Evolutionary conservation across 2,797 vertebrate genomes (phyloP), one percentile per base, ranked within the genome.

Genomic region (Enteromius anoplus): DNA sequence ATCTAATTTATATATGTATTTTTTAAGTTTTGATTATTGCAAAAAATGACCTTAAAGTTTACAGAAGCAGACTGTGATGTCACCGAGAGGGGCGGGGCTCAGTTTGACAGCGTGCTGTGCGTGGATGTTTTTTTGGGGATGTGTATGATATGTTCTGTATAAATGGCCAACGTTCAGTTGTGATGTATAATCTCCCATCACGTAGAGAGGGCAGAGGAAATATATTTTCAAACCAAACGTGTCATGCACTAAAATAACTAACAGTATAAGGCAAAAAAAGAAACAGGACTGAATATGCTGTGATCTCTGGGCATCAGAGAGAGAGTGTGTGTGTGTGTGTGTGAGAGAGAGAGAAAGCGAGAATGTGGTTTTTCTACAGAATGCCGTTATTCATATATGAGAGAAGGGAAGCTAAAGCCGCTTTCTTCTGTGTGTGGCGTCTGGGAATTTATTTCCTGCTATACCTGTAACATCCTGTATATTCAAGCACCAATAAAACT

Each of bases 271-370:
- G 49, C 71, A 89, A 89, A 89, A 92, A 91, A 88, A 88, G 91
- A 93, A 92, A 88, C 76, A 90, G 89, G 92, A 93, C 92, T 92
- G 91, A 94, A 92, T 91, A 95, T 94, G 94, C 94, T 95, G 94
- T 95, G 93, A 95, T 94, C 90, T 91, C 89, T 91, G 92, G 93
- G 91, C 53, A 84, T 92, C 76, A 70, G 87, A 90, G 51, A 0
- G 86, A 73, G 86, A 82, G 89, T 5, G 62, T 7, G 32, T 21
- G 85, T 7, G 75, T 40, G 49, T 32, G 92, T 92, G 91, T 53
- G 88, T 92, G 87, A 82, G 90, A 2, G 23, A 17, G 58, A 32
- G 83, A 49, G 68, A 21, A 51, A 42, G 58, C 15, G 73, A n/a
- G 32, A 32, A 29, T 75, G 78, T 42, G 62, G 0, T 68, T 80